These are phyloP conservation scores for Cotesia vestalis DNA, from an alignment of 1,140 invertebrate genomes.

Conservation along the genomic window DNA sequence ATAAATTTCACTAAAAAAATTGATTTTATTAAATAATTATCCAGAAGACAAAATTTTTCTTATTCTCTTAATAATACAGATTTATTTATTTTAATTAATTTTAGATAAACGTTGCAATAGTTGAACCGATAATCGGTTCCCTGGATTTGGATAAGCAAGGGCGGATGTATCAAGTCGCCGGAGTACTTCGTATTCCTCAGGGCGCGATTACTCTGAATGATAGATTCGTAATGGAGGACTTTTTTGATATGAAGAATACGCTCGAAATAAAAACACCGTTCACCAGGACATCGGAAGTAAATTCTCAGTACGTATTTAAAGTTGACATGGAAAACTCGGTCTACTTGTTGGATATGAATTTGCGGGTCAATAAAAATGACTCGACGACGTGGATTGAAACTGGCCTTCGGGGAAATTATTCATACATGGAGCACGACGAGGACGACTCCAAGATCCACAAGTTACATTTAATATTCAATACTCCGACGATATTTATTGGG, in stretches of 20 bases:
- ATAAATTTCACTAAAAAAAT: too few relatives aligned
- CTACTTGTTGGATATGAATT: constrained; percentile 67
- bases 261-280: constrained; percentile 74
- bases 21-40: too few relatives aligned
- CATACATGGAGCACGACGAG: constrained; percentile 56
- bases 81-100: constrained; percentile 30
- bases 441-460: constrained; percentile 62
- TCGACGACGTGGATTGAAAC: constrained; percentile 66
- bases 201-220: constrained; percentile 67
- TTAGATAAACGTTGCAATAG: constrained; percentile 50
- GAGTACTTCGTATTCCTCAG: constrained; percentile 63
- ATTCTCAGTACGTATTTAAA: constrained; percentile 70
- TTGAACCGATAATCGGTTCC: constrained; percentile 67
- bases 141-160: constrained; percentile 70
- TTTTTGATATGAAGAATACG: constrained; percentile 74
- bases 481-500: constrained; percentile 66
- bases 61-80: too few relatives aligned
- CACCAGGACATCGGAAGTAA: constrained; percentile 67
- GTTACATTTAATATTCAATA: constrained; percentile 65
- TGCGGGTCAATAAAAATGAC: constrained; percentile 63
- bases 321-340: constrained; percentile 66
- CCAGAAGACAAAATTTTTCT: too few relatives aligned
- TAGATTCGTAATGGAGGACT: constrained; percentile 66
- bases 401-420: constrained; percentile 65
- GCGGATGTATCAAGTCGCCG: constrained; percentile 64